phyloP scores from a whole-genome alignment of 2,888 invertebrate species.

The Nemotelus pantherinus region DNA sequence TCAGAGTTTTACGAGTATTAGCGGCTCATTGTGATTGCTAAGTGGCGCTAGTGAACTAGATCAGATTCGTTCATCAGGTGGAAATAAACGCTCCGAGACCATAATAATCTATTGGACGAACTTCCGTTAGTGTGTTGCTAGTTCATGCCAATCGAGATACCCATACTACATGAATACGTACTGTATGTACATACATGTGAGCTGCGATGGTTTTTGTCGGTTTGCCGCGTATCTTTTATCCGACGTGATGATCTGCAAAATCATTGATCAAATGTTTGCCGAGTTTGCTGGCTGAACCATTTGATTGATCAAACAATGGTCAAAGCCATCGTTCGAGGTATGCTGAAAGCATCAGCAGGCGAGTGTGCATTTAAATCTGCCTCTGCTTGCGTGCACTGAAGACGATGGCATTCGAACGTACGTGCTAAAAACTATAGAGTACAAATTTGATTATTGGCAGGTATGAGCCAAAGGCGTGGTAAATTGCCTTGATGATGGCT shows the following conservation, averaged over 20 bases:
- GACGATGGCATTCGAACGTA: not conserved
- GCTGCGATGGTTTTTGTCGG: not conserved
- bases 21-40: not conserved
- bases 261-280: not conserved
- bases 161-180: no score
- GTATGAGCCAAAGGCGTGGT: not conserved
- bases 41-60: slow-evolving; percentile 22
- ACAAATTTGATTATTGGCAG: slow-evolving; percentile 24
- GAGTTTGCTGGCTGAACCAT: not conserved
- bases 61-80: slow-evolving; percentile 9
- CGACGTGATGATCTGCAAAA: not conserved
- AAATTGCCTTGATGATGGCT: slow-evolving; percentile 6
- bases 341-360: slow-evolving; percentile 5
- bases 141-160: not conserved
- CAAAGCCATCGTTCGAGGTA: no score
- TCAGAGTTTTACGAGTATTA: no score
- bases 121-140: slow-evolving; percentile 33
- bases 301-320: not conserved
- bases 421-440: slow-evolving; percentile 11
- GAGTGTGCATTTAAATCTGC: not conserved
- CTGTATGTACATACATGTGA: no score
- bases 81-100: not conserved
- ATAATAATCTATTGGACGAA: not conserved
- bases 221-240: not conserved
- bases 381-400: not conserved